Evolutionary conservation across 1,140 invertebrate species (phyloP), one percentile per base, ranked within the genome.

Genomic region (Sminthurides bifidus): DNA sequence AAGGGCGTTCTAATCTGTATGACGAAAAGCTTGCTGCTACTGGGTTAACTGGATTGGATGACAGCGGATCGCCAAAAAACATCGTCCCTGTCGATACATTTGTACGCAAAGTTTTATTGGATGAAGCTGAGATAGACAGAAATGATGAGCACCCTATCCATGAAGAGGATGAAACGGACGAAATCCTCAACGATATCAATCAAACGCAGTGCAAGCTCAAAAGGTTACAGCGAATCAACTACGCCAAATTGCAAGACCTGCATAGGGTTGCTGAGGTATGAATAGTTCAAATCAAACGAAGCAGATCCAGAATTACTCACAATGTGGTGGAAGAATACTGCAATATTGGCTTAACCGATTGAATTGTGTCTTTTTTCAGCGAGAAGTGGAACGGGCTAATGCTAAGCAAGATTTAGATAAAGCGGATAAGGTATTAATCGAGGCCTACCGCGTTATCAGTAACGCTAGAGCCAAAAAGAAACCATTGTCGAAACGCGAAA

Each of bases 151-250:
- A n/a, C n/a, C n/a, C n/a, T n/a, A n/a, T n/a, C n/a, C n/a, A n/a
- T n/a, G n/a, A 89, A 95, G 46, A 49, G 3, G 46, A 49, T 6
- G 15, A 15, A 10, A 51, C 56, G 23, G 63, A 65, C 51, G 63
- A 65, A 54, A 52, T 65, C 10, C 27, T 65, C 17, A 26, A 45
- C 0, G 63, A 65, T 29, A 61, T 65, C 26, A 52, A 59, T 26
- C 43, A 56, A 46, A 61, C 59, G 23, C 57, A 59, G 14, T 43
- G 23, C 24, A 27, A 21, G 10, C 38, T 55, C 4, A 55, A 41
- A 15, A 56, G 56, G n/a, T 21, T 65, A 3, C 63, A 61, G 33
- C 24, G 59, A 19, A 35, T 59, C 29, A 65, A 65, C 49, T 8
- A 26, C n/a, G 63, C 59, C 29, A 61, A 59, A 48, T 29, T 65